Conservation (phyloP, 1,140 invertebrate species). For the Drosophila trapezifrons region DNA sequence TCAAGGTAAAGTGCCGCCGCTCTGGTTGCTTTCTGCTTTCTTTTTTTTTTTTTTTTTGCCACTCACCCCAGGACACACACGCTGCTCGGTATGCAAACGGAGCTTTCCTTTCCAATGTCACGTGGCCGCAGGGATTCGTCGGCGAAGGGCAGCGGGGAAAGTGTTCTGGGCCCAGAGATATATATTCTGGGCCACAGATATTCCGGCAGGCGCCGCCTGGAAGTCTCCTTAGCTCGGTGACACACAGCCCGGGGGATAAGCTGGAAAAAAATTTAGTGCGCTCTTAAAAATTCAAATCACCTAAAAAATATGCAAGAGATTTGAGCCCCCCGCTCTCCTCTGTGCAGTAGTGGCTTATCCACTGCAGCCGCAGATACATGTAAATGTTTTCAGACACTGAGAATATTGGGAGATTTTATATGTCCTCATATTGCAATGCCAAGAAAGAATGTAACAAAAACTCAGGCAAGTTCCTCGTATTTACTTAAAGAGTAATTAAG, state of each 20-base stretch:
- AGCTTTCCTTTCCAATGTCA: slow-evolving; percentile 36
- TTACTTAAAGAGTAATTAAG: background rate
- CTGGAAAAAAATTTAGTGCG: slow-evolving; percentile 60
- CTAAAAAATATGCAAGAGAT: slow-evolving; percentile 74
- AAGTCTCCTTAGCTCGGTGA: slow-evolving; percentile 45
- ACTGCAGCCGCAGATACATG: slow-evolving; percentile 24
- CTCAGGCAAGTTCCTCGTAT: too few species aligned
- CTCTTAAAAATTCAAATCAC: slow-evolving; percentile 79
- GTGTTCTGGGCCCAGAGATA: slow-evolving; percentile 14
- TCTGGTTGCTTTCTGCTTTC: slow-evolving; percentile 25
- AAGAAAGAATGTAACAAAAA: too few species aligned
- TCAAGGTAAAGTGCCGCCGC: slow-evolving; percentile 68
- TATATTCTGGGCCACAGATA: slow-evolving; percentile 10
- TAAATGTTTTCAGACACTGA: slow-evolving; percentile 22
- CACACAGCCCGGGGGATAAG: slow-evolving; percentile 72
- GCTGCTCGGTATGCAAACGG: slow-evolving; percentile 34
- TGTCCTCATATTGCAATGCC: background rate
- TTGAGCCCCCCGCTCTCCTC: slow-evolving; percentile 6
- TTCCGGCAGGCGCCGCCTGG: slow-evolving; percentile 12
- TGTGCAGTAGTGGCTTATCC: slow-evolving; percentile 34
- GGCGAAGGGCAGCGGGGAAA: slow-evolving; percentile 32
- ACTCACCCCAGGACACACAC: slow-evolving; percentile 1
- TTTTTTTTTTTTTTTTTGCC: background rate
- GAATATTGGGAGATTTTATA: background rate
- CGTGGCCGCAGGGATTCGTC: slow-evolving; percentile 30